Base-by-base conservation (phyloP, 2,797 vertebrate species). In the Chelmon rostratus region DNA sequence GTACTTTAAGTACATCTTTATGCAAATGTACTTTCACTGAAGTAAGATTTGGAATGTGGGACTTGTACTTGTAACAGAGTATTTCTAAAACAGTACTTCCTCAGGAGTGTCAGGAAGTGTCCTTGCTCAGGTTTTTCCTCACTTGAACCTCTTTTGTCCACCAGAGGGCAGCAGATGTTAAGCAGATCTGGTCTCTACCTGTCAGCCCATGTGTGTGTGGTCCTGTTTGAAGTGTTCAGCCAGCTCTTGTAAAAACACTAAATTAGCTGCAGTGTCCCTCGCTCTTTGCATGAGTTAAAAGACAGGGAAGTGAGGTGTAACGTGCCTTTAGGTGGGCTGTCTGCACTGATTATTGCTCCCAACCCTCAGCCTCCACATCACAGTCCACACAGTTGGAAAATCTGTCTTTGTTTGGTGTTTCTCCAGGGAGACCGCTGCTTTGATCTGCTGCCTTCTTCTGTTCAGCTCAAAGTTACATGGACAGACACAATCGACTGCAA, bases 391-490 rank as follows among this genome's bases (percentile, higher is more conserved):
- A 82, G 69, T 76, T 80, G 23, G 44, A 67, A 79, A 76, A 68
- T 84, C 76, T 67, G 85, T 81, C 91, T 92, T 93, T 94, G 93
- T 93, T 87, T 90, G 86, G 59, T 0, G 10, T 65, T 74, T 93
- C 92, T 87, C 94, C 88, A 84, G 28, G 90, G 93, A 91, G 73
- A 94, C 88, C 6, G 73, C n/a, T 0, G 72, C 92, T 95, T 94
- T 94, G 93, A 94, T 93, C 82, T 89, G 78, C 77, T 49, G 44
- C 13, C 57, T 42, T 66, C 68, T 4, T 46, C 50, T 70, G 77
- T 46, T 81, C 72, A 59, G 64, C 66, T 59, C 73, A 54, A 1
- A 59, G 38, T 38, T 28, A 83, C 86, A 79, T 2, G 58, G 53
- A 85, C 66, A 12, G 44, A 68, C 46, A 86, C 77, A 85, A 86